phyloP scores from a whole-genome alignment of 2,888 invertebrate genomes.

The Coelopa pilipes region DNA sequence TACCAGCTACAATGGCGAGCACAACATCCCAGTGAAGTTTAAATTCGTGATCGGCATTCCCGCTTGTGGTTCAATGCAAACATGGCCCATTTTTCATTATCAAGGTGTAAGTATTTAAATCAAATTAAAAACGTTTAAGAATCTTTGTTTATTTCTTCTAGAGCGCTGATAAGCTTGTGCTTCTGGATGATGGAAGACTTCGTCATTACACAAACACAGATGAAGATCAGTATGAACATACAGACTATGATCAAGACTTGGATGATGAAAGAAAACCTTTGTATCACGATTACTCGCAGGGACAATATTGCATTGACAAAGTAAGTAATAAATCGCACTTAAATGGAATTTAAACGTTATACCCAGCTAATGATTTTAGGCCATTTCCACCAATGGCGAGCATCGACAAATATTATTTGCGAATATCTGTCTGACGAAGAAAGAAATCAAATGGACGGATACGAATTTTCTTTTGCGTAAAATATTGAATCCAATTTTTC shows the following conservation, averaged over 20 bases:
- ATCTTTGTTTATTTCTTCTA: slow-evolving; percentile 49
- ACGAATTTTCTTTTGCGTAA: slow-evolving; percentile 79
- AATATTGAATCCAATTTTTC: slow-evolving; percentile 81
- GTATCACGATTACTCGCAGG: slow-evolving; percentile 77
- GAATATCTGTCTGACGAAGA: slow-evolving; percentile 78
- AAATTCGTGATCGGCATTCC: slow-evolving; percentile 75
- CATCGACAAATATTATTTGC: slow-evolving; percentile 75
- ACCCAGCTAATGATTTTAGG: slow-evolving; percentile 48
- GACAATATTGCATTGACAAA: slow-evolving; percentile 86
- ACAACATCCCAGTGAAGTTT: slow-evolving; percentile 70
- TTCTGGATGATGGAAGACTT: slow-evolving; percentile 77
- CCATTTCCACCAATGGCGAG: slow-evolving; percentile 56
- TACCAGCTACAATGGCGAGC: slow-evolving; percentile 73
- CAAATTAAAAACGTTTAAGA: background rate
- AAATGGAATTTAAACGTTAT: background rate
- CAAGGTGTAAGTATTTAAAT: slow-evolving; percentile 53
- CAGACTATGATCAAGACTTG: slow-evolving; percentile 66
- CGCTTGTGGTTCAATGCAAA: slow-evolving; percentile 77
- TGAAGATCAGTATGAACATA: slow-evolving; percentile 60
- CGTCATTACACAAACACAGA: slow-evolving; percentile 77
- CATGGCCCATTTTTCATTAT: slow-evolving; percentile 75
- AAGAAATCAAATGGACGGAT: slow-evolving; percentile 78
- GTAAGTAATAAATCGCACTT: slow-evolving; percentile 62
- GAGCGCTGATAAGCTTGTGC: slow-evolving; percentile 69
- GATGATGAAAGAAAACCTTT: slow-evolving; percentile 68